Conservation (phyloP, 2,797 vertebrate species). For the Typhlichthys eigenmanni region DNA sequence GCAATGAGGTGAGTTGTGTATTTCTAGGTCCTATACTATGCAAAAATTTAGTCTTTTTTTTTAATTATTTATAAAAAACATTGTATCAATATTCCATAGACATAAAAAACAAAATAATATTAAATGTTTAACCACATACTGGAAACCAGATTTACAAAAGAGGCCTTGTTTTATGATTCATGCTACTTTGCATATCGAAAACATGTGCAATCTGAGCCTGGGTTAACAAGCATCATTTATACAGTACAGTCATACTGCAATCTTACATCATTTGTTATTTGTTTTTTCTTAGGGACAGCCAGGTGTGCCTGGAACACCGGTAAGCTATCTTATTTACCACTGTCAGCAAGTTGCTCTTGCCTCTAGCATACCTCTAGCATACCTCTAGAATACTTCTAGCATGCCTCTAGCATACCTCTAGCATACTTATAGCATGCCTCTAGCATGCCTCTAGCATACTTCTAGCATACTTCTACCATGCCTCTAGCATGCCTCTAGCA, state of each 20-base stretch:
- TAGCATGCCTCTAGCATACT: not conserved
- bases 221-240: not conserved
- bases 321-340: conserved; percentile 44
- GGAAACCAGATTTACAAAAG: no score
- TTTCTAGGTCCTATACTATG: not conserved
- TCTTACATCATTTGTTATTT: conserved; percentile 18
- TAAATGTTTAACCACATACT: no score
- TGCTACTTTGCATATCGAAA: not conserved
- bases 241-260: conserved; percentile 7
- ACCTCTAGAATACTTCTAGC: not conserved
- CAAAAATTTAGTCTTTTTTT: not conserved
- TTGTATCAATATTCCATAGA: no score
- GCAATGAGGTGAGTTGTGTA: conserved; percentile 77
- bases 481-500: not conserved
- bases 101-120: no score
- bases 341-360: not conserved
- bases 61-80: not conserved
- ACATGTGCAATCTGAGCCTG: not conserved
- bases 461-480: no score
- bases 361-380: not conserved
- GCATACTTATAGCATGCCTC: not conserved
- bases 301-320: conserved; percentile 85
- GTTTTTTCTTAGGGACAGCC: conserved; percentile 76
- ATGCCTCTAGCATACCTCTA: not conserved
- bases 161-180: no score